phyloP scores from a whole-genome alignment of 2,888 invertebrate species.

The Erannis defoliaria region DNA sequence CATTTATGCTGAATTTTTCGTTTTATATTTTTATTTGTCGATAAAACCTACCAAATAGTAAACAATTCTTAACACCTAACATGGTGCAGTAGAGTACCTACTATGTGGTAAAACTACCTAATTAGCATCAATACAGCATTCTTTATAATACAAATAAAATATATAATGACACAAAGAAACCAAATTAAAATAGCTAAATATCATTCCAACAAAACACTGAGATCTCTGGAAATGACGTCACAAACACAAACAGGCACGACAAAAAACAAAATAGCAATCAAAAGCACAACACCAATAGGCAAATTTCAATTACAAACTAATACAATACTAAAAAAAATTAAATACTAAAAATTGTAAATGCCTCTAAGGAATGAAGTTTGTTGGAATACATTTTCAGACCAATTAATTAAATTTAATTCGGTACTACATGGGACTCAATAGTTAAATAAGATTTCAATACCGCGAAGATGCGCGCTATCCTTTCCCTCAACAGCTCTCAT shows the following conservation, averaged over 20 bases:
- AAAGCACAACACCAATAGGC: constrained; percentile 49
- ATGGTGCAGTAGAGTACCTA: constrained; percentile 55
- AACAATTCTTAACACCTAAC: constrained; percentile 35
- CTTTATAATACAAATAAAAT: constrained; percentile 34
- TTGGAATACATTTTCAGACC: constrained; percentile 52
- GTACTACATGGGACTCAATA: background rate
- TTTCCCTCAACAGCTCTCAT: background rate
- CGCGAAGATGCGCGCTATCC: background rate
- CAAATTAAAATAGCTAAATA: constrained; percentile 39
- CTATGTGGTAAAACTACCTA: constrained; percentile 35
- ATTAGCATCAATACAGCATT: constrained; percentile 39
- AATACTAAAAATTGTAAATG: constrained; percentile 58
- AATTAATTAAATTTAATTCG: constrained; percentile 33
- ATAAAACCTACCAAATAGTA: constrained; percentile 13
- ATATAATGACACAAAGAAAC: constrained; percentile 40
- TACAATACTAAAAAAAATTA: constrained; percentile 14
- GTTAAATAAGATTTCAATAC: background rate
- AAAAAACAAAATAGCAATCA: constrained; percentile 49
- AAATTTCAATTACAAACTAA: constrained; percentile 40
- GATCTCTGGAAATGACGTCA: constrained; percentile 58
- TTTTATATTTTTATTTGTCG: background rate
- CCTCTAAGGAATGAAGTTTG: constrained; percentile 66
- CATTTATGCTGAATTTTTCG: background rate
- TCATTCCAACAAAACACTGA: constrained; percentile 57
- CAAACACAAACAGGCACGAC: constrained; percentile 33